These are phyloP conservation scores for Acheta domesticus DNA, from an alignment of 2,888 invertebrate genomes.

Conservation along the genomic window DNA sequence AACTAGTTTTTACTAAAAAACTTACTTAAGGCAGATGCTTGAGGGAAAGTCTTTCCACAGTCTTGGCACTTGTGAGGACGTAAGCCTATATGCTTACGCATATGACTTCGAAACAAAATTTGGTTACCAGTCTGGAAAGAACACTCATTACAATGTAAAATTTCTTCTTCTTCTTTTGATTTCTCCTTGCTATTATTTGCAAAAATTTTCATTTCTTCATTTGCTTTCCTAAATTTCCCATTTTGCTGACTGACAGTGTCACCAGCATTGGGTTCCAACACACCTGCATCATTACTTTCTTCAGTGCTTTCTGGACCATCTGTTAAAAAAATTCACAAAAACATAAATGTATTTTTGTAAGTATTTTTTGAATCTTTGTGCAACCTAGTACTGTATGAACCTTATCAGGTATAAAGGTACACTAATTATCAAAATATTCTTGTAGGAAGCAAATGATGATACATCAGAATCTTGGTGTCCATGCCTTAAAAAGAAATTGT, in stretches of 20 bases:
- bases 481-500: too few species aligned
- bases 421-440: too few species aligned
- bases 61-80: conserved; percentile 34
- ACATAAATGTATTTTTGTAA: too few species aligned
- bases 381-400: too few species aligned
- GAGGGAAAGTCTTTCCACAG: conserved; percentile 36
- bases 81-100: conserved; percentile 29
- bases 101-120: conserved; percentile 26
- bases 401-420: too few species aligned
- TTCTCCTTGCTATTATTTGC: background rate
- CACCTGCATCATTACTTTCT: background rate
- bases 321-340: background rate
- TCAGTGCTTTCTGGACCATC: background rate
- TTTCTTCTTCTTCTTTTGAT: background rate
- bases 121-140: conserved; percentile 25
- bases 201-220: conserved; percentile 4
- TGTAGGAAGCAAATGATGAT: too few species aligned
- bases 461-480: too few species aligned
- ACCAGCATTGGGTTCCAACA: background rate
- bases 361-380: too few species aligned
- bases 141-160: conserved; percentile 24
- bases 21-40: conserved; percentile 36
- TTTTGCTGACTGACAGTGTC: background rate
- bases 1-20: conserved; percentile 3
- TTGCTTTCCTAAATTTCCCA: background rate